Percentiles rank a stretch among this genome's conserved stretches.
Evolutionary conservation across 2,113 vertebrate genomes (phyloP).

Genomic region (Dromas ardeola): DNA sequence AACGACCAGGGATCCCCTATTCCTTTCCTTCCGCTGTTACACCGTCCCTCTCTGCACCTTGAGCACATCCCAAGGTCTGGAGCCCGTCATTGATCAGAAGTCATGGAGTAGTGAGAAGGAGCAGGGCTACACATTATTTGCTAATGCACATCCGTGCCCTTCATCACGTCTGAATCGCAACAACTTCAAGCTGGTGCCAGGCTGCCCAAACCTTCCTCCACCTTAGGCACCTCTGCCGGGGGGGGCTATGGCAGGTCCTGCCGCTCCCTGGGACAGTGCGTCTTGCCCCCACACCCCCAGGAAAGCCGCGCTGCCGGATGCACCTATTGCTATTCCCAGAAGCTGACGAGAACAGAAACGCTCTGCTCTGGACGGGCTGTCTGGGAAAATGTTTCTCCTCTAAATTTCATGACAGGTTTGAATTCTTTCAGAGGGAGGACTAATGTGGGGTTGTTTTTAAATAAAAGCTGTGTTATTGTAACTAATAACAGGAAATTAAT

Average conservation of each 20-base stretch:
- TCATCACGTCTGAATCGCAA: accelerated
- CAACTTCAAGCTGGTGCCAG: background rate
- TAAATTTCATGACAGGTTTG: slow-evolving; percentile 2
- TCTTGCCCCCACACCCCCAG: background rate
- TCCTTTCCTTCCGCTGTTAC: background rate
- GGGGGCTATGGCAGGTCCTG: background rate
- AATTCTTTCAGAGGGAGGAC: slow-evolving; percentile 6
- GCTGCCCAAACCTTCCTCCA: background rate
- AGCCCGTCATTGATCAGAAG: accelerated
- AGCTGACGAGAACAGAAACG: background rate
- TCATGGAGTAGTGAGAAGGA: accelerated
- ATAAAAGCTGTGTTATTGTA: background rate
- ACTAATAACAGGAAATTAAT: slow-evolving; percentile 50
- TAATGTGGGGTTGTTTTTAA: background rate
- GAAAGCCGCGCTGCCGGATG: accelerated
- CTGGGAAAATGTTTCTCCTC: slow-evolving; percentile 35
- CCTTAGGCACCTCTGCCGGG: background rate
- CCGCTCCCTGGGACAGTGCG: background rate
- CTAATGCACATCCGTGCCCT: background rate
- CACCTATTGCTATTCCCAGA: background rate
- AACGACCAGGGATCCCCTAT: accelerated
- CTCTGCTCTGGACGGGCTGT: background rate
- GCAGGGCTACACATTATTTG: accelerated
- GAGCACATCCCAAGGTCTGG: background rate
- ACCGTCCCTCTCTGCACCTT: background rate